Percentiles rank a stretch among this genome's conserved stretches.
These are phyloP conservation scores for Mesochorus sp. DNA, from an alignment of 2,888 invertebrate species.

Conservation along the genomic window DNA sequence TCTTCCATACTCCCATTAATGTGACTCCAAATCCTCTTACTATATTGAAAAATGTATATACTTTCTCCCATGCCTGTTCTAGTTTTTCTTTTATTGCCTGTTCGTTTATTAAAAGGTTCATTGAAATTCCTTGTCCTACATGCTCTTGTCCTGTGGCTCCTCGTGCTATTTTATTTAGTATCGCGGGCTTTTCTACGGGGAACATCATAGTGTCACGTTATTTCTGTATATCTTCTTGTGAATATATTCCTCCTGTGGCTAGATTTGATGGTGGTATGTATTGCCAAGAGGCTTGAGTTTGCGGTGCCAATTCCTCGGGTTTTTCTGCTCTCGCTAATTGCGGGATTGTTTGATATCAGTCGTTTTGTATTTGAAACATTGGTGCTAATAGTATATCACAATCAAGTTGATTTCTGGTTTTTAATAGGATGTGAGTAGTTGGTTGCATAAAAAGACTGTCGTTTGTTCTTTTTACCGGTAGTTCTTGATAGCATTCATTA, in stretches of 20 bases:
- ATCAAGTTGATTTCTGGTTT: no score
- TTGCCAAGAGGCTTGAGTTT: not conserved
- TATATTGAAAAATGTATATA: not conserved
- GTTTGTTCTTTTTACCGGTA: no score
- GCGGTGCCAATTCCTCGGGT: not conserved
- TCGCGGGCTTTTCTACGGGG: not conserved
- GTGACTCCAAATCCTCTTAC: not conserved
- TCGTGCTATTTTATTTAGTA: not conserved
- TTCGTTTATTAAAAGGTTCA: not conserved
- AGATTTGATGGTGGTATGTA: not conserved
- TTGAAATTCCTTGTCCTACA: not conserved
- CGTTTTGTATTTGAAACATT: no score
- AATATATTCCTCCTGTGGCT: not conserved
- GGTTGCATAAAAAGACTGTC: no score
- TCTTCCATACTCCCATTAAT: not conserved
- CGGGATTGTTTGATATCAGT: conserved; percentile 3
- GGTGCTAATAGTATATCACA: no score
- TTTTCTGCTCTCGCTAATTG: not conserved
- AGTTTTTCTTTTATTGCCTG: not conserved
- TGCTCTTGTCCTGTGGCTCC: not conserved
- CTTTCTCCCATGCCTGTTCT: not conserved
- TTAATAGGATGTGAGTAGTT: no score
- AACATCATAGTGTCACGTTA: not conserved
- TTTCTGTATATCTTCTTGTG: not conserved
- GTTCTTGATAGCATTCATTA: no score